A percentile compares a stretch with the other conserved stretches of the same genome.
These are phyloP conservation scores for Hylomyscus alleni DNA, from an alignment of 2,797 vertebrate species.

Conservation along the genomic window DNA sequence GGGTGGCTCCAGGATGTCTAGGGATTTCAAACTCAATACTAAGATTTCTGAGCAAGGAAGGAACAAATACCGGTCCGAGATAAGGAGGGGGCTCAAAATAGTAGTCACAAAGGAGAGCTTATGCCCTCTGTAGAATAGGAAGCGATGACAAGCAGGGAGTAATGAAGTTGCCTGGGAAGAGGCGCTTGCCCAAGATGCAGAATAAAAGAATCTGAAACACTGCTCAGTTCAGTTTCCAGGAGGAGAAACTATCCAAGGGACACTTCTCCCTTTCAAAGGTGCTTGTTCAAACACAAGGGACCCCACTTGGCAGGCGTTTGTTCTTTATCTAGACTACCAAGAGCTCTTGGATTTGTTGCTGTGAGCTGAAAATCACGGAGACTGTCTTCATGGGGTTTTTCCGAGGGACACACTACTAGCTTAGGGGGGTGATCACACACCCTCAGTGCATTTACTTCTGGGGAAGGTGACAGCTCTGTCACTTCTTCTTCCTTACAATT, in stretches of 20 bases:
- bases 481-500: not conserved
- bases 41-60: conserved; percentile 45
- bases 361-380: conserved; percentile 25
- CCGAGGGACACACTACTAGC: not conserved
- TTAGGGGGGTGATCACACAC: not conserved
- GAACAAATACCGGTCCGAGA: conserved; percentile 42
- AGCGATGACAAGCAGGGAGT: conserved; percentile 65
- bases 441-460: not conserved
- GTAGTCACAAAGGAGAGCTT: conserved; percentile 69
- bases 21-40: conserved; percentile 53
- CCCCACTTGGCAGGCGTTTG: not conserved
- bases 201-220: conserved; percentile 33
- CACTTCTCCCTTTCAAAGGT: conserved; percentile 53
- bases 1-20: conserved; percentile 67
- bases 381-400: not conserved
- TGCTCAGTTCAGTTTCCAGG: conserved; percentile 66
- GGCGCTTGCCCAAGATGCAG: conserved; percentile 36
- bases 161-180: conserved; percentile 46
- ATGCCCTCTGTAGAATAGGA: not conserved
- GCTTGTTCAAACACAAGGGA: conserved; percentile 67
- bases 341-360: conserved; percentile 42
- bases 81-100: conserved; percentile 74
- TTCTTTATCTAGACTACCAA: conserved; percentile 19
- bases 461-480: not conserved
- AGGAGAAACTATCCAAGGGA: conserved; percentile 60